These are phyloP conservation scores for Chrysocyon brachyurus DNA, from an alignment of 2,797 vertebrate species.

Conservation along the genomic window DNA sequence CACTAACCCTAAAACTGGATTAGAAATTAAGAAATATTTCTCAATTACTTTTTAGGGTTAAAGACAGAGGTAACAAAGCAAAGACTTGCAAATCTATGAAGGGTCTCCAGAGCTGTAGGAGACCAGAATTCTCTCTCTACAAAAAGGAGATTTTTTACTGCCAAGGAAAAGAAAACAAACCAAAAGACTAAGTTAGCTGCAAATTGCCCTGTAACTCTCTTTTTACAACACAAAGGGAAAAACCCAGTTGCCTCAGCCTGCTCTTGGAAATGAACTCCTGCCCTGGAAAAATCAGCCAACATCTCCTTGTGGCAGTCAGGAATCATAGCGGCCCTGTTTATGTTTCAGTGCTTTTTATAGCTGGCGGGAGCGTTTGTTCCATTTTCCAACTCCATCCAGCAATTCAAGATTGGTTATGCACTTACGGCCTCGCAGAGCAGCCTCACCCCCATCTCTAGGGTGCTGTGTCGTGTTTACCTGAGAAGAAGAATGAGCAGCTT, in stretches of 20 bases:
- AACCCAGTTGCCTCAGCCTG: not conserved
- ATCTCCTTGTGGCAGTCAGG: not conserved
- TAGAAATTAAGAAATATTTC: not conserved
- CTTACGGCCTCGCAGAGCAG: not conserved
- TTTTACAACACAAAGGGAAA: not conserved
- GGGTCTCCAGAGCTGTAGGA: not conserved
- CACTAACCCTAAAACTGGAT: not conserved
- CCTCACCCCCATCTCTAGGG: fast-evolving
- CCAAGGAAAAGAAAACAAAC: not conserved
- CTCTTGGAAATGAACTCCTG: not conserved
- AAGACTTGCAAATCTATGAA: not conserved
- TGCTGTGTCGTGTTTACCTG: not conserved
- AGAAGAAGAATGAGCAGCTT: not conserved
- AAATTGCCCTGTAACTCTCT: not conserved
- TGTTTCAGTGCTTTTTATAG: not conserved
- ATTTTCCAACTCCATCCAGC: not conserved
- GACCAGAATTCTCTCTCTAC: not conserved
- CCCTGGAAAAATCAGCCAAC: not conserved
- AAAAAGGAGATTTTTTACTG: not conserved
- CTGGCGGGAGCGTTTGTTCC: not conserved
- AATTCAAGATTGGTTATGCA: not conserved
- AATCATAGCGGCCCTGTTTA: not conserved
- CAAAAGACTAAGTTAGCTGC: not conserved
- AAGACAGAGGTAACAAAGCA: not conserved
- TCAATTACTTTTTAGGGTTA: not conserved